Conservation (phyloP, 1,140 invertebrate genomes). For the Meloidogyne hapla region DNA sequence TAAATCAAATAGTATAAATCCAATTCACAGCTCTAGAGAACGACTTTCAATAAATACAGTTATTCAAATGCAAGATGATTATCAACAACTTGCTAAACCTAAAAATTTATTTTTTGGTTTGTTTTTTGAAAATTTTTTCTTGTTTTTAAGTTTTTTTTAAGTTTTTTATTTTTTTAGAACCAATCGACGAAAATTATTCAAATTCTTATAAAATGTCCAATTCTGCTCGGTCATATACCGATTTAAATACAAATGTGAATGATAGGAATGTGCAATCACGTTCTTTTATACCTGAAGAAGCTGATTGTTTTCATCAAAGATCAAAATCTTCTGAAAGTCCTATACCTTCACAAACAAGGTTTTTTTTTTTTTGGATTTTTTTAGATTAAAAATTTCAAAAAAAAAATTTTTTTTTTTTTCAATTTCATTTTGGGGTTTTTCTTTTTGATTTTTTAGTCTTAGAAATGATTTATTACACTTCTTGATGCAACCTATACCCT, state of each 20-base stretch:
- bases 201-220: not conserved
- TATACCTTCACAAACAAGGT: not conserved
- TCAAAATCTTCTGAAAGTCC: conserved; percentile 22
- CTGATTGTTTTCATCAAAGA: conserved; percentile 16
- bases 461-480: conserved; percentile 2
- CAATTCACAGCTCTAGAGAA: not conserved
- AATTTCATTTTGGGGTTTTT: too few relatives aligned
- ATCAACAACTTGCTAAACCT: not conserved
- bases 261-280: not conserved
- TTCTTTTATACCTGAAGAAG: not conserved
- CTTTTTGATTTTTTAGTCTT: too few relatives aligned
- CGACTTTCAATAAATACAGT: conserved; percentile 1
- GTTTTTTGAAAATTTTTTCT: not conserved
- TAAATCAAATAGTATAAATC: too few relatives aligned
- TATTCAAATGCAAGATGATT: not conserved
- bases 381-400: too few relatives aligned
- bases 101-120: not conserved
- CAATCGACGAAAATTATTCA: not conserved
- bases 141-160: too few relatives aligned
- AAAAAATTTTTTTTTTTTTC: too few relatives aligned
- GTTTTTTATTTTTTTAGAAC: not conserved
- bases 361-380: not conserved
- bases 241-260: not conserved
- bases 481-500: not conserved
- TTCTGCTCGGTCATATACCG: not conserved